Conservation (phyloP, 2,113 vertebrate species). For the Dissostichus mawsoni region DNA sequence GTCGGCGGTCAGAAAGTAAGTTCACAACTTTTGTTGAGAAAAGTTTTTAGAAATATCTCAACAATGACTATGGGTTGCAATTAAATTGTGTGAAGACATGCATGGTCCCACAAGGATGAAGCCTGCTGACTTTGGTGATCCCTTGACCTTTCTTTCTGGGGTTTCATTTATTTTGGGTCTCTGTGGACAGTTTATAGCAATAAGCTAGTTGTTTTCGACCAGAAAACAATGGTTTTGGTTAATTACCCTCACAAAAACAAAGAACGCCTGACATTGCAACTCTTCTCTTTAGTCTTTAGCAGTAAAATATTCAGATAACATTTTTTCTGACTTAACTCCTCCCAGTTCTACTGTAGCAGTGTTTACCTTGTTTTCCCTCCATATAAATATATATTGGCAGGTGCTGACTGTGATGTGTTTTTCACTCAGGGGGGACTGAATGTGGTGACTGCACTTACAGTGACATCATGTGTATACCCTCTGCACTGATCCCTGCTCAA, state of each 20-base stretch:
- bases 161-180: not conserved
- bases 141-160: not conserved
- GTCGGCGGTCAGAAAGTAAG: not conserved
- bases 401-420: slow-evolving; percentile 10
- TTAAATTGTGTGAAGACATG: not conserved
- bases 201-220: not conserved
- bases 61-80: not conserved
- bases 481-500: slow-evolving; percentile 2
- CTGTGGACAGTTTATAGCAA: not conserved
- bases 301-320: not conserved
- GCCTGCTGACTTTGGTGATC: not conserved
- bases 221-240: not conserved
- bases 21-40: not conserved
- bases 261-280: too few species aligned
- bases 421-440: not conserved
- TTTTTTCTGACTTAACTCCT: not conserved
- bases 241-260: not conserved
- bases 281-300: not conserved
- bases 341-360: not conserved
- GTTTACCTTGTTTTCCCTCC: not conserved
- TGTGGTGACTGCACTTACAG: not conserved
- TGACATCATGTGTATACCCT: not conserved
- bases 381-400: not conserved
- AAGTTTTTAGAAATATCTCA: not conserved
- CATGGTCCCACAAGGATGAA: not conserved